Evolutionary conservation across 2,888 invertebrate species (phyloP), one percentile per base, ranked within the genome.

Genomic region (Lottia gigantea): DNA sequence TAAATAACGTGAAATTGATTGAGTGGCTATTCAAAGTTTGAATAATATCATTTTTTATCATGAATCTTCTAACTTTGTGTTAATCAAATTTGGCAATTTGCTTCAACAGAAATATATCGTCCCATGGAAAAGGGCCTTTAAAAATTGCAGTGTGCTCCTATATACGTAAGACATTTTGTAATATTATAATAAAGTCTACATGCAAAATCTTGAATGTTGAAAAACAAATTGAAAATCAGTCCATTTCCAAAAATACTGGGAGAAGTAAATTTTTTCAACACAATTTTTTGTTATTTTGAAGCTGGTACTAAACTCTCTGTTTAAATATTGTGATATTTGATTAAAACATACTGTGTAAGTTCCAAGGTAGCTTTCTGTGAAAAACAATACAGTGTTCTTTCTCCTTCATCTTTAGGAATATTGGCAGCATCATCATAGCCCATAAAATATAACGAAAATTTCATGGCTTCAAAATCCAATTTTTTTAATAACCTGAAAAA

Each of bases 371-470:
- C 96, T 86, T 94, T 95, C 78, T 94, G 92, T 0, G 92, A 92
- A 87, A 95, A 92, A 0, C 95, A 92, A 95, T 95, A 97, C 68
- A 90, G 89, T 0, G 91, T 91, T 68, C 94, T 91, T 63, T 94
- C 93, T 2, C 89, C 90, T 61, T 92, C 91, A 81, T 95, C 94
- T 0, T 90, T 90, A 0, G 95, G 95, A 15, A 95, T 91, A 64
- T 95, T 93, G 1, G 90, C 90, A 0, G 92, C 90, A 68, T 93
- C 91, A 88, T 96, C 97, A 87, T 94, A 97, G 0, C 95, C 96
- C 93, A 96, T 92, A 86, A 97, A 97, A 89, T 95, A 97, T 6
- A 97, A 86, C 0, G 95, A 93, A 87, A 97, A 97, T 88, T 95
- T 94, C 92, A 95, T 94, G 71, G 92, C 92, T 0, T 95, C 94